A percentile compares a stretch with the other conserved stretches of the same genome.
These are phyloP conservation scores for Mesochorus sp. DNA, from an alignment of 2,888 invertebrate genomes.

Conservation along the genomic window DNA sequence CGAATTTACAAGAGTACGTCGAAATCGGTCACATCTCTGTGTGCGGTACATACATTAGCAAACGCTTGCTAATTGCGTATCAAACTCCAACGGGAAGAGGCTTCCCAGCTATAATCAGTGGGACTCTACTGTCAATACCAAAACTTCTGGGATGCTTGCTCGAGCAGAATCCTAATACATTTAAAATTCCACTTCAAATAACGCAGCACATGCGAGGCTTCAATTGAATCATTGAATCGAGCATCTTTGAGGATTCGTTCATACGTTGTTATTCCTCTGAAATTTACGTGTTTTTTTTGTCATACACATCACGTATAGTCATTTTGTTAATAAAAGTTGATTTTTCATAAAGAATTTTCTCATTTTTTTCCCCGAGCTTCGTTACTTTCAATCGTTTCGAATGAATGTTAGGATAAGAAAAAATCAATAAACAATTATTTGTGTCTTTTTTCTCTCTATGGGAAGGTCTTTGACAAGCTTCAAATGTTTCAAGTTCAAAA, in stretches of 20 bases:
- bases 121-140: constrained; percentile 89
- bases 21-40: constrained; percentile 90
- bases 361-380: too few relatives aligned
- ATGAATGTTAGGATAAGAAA: too few relatives aligned
- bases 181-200: constrained; percentile 72
- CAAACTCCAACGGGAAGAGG: constrained; percentile 83
- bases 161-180: constrained; percentile 84
- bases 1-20: constrained; percentile 85
- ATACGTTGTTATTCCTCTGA: background rate
- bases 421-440: too few relatives aligned
- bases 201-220: constrained; percentile 55
- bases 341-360: background rate
- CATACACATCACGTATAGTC: background rate
- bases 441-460: too few relatives aligned
- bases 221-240: background rate
- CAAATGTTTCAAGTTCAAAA: too few relatives aligned
- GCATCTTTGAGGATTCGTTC: background rate
- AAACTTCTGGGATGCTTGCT: constrained; percentile 88
- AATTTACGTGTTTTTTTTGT: background rate
- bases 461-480: too few relatives aligned
- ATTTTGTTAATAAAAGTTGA: constrained; percentile 31
- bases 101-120: constrained; percentile 88
- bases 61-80: constrained; percentile 89
- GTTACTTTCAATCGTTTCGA: too few relatives aligned
- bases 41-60: constrained; percentile 89